Evolutionary conservation across 2,797 vertebrate species (phyloP), one percentile per base, ranked within the genome.

Genomic region (Erethizon dorsatum): DNA sequence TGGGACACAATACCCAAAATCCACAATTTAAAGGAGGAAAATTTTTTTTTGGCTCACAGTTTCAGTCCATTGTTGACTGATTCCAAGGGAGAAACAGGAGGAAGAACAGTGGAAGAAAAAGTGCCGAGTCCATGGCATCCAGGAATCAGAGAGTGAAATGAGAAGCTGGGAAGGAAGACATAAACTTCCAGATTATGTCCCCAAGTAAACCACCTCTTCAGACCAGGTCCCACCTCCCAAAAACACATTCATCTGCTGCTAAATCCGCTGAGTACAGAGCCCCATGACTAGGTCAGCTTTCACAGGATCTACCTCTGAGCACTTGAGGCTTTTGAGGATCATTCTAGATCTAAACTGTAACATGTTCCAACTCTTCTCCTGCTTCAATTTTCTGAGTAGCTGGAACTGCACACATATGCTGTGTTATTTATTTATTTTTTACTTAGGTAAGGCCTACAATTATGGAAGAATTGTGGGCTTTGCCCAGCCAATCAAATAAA

Each of bases 401-500:
- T 45, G 6, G 2, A n/a, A 69, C 52, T 52, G 15, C 0, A 18
- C 2, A 6, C 9, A 37, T 5, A 13, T 83, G 13, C 26, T 69
- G 4, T 90, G 2, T 24, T 69, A 8, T 28, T 82, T 90, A 7
- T 71, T 90, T 86, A 88, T 56, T 94, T 87, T 89, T 79, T 28
- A 90, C 1, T 50, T 84, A 56, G 10, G 15, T 67, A 22, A 57
- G 18, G 22, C 41, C 80, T 96, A 85, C 54, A 94, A 59, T 96
- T 95, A 88, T 52, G 20, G 18, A 88, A 90, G 84, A 96, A 90
- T 80, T 73, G 54, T 85, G 91, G 28, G 28, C 82, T 79, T 12
- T 91, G 17, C 69, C 83, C 87, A 93, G 37, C 71, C 87, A 94
- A 96, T 96, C 85, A 97, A 92, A 90, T 63, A 31, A 45, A 97